Evolutionary conservation across 2,113 vertebrate species (phyloP).

Genomic region (Gnathonemus echidnorhynchus): DNA sequence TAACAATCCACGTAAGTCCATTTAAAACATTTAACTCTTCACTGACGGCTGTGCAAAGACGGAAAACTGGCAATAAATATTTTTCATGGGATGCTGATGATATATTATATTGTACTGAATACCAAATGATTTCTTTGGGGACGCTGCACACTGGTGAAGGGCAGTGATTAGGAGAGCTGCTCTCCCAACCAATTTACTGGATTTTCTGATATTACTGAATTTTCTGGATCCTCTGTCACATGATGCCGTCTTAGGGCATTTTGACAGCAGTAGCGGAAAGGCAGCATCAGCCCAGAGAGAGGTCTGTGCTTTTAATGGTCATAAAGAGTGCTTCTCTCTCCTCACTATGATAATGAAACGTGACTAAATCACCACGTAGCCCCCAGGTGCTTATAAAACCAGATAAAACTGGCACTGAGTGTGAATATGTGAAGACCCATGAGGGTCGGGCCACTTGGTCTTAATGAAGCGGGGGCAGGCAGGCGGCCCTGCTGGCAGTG

Average conservation of each 20-base stretch:
- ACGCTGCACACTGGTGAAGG: neutral
- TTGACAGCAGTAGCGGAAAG: neutral
- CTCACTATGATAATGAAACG: constrained; percentile 46
- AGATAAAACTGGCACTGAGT: constrained; percentile 50
- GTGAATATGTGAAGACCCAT: constrained; percentile 44
- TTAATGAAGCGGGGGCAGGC: constrained; percentile 35
- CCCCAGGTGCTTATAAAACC: constrained; percentile 51
- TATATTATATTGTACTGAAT: neutral
- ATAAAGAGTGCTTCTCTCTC: constrained; percentile 17
- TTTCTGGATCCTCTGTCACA: neutral
- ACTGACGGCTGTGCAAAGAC: neutral
- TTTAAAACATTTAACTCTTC: neutral
- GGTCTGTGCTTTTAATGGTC: neutral
- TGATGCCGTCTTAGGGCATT: neutral
- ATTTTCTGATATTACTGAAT: neutral
- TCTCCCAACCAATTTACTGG: neutral
- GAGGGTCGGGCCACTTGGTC: constrained; percentile 33
- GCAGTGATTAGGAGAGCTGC: neutral
- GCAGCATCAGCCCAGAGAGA: neutral
- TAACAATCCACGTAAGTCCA: neutral
- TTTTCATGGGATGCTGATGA: neutral
- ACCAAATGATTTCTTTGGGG: neutral
- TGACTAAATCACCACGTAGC: constrained; percentile 18
- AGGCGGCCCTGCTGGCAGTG: neutral
- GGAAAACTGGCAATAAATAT: neutral